Evolutionary conservation across 2,113 vertebrate species (phyloP), one percentile per base, ranked within the genome.

Genomic region (Platanista minor): DNA sequence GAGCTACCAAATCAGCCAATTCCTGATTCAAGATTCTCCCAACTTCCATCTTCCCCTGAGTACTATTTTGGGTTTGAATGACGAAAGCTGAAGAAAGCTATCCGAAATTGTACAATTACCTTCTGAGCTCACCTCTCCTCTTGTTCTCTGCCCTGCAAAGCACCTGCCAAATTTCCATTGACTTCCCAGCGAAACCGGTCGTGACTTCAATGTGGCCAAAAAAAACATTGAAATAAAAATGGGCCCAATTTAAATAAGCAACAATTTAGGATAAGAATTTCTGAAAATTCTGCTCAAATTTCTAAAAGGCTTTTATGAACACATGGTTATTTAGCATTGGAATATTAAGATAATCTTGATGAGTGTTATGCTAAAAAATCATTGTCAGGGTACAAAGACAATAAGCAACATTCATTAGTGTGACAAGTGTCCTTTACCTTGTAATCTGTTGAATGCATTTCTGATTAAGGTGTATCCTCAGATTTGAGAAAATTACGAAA

Each of bases 401-500:
- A 59, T 52, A 72, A 84, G 83, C 80, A 71, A 43, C 84, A 52
- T 90, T 90, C 90, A 64, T 90, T 91, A 86, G 57, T 91, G 69
- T 54, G 39, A 82, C 69, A 74, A 82, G 57, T 91, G 62, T 93
- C 95, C 62, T 94, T 93, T 93, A 91, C 85, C 90, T 81, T 95
- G 39, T 96, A 95, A 95, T 91, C 78, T 90, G 39, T 52, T 81
- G 92, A 97, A 72, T 93, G 33, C 43, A 29, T 93, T 96, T 93
- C 90, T 96, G 96, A 97, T 87, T 84, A 97, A 96, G 80, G 83
- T 90, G 3, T 72, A 71, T 94, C 90, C 66, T 97, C 91, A 97
- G 93, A 95, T 97, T 96, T 97, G 97, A 97, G 97, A 93, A 97
- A 97, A 97, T 97, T 74, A 85, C 33, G 4, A 75, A 90, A 71